A percentile compares a stretch with the other conserved stretches of the same genome.
These are phyloP conservation scores for Galago senegalensis DNA, from an alignment of 2,797 vertebrate genomes.

Conservation along the genomic window DNA sequence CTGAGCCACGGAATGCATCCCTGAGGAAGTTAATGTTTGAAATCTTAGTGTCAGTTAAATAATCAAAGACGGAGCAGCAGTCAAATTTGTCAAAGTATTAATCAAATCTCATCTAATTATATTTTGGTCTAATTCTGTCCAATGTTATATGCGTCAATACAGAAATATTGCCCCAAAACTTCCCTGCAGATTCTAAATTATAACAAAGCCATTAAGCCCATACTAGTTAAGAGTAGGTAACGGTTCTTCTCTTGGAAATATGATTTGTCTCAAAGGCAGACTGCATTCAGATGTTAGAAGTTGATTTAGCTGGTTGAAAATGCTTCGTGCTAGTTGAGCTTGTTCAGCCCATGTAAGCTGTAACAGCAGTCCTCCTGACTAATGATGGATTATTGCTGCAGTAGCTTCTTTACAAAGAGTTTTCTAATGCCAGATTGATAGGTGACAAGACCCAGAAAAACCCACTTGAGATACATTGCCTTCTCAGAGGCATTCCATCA, in stretches of 20 bases:
- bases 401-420: slow-evolving; percentile 26
- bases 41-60: neutral
- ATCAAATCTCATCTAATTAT: slow-evolving; percentile 55
- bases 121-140: slow-evolving; percentile 60
- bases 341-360: neutral
- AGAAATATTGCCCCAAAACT: slow-evolving; percentile 21
- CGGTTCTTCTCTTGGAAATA: slow-evolving; percentile 23
- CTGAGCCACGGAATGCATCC: neutral
- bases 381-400: slow-evolving; percentile 35
- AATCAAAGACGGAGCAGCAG: neutral
- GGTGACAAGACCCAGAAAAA: slow-evolving; percentile 25
- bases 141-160: neutral
- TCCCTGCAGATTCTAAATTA: slow-evolving; percentile 44
- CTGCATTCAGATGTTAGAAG: neutral
- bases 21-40: slow-evolving; percentile 33
- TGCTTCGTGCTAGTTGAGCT: slow-evolving; percentile 41
- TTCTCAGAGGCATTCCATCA: neutral
- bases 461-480: neutral
- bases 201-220: slow-evolving; percentile 51
- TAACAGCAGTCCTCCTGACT: slow-evolving; percentile 31
- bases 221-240: slow-evolving; percentile 12
- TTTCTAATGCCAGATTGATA: slow-evolving; percentile 24
- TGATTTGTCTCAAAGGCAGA: slow-evolving; percentile 52
- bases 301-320: slow-evolving; percentile 41
- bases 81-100: slow-evolving; percentile 54